A percentile compares a stretch with the other conserved stretches of the same genome.
phyloP scores from a whole-genome alignment of 2,113 vertebrate species.

The Phalacrocorax pelagicus region DNA sequence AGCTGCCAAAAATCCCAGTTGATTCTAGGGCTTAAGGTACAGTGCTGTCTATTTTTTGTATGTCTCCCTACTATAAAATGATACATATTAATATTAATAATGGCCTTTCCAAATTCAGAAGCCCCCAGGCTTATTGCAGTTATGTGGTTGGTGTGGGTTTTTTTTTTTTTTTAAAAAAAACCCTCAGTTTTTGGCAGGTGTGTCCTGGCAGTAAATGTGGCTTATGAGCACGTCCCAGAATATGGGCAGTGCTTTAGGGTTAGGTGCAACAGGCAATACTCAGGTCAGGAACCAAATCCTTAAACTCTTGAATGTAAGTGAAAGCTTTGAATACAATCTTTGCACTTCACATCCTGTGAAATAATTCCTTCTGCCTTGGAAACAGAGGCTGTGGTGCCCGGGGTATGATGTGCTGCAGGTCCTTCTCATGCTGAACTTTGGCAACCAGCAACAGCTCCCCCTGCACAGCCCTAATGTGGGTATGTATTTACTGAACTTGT shows the following conservation, averaged over 20 bases:
- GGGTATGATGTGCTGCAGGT: neutral
- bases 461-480: neutral
- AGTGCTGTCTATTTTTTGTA: neutral
- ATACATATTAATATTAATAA: neutral
- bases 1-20: conserved; percentile 1
- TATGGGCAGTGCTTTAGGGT: neutral
- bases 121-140: neutral
- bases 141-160: neutral
- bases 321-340: neutral
- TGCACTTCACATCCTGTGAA: neutral
- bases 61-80: neutral
- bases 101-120: neutral
- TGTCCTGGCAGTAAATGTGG: neutral
- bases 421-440: accelerated
- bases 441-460: neutral
- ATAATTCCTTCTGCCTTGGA: neutral
- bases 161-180: neutral
- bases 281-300: neutral
- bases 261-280: neutral
- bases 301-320: neutral
- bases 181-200: neutral
- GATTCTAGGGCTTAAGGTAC: neutral
- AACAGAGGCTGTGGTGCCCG: neutral
- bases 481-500: neutral
- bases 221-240: neutral